Base-by-base conservation (phyloP, 2,113 vertebrate species). In the Chaetodon auriga region DNA sequence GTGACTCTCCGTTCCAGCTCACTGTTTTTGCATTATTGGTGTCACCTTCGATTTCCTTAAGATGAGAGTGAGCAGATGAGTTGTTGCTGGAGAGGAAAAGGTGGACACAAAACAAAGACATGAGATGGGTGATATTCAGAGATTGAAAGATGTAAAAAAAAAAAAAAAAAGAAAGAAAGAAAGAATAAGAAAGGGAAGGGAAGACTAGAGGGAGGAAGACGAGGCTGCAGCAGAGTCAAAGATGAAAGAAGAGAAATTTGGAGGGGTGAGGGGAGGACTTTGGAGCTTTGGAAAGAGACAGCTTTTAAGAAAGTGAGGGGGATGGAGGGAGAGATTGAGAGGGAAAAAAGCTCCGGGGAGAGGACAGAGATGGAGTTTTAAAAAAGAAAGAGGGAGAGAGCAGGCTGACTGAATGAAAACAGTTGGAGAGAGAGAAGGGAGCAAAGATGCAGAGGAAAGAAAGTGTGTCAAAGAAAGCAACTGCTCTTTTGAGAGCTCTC, bases 291-390 rank as follows among this genome's bases (percentile, higher is more conserved):
- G 45, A 80, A 74, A 75, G 75, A 84, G 85, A 80, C 84, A 68
- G 87, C 88, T 87, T 89, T 91, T 82, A 78, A 74, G 77, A 84
- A 83, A 81, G 85, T 84, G 82, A 87, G 55, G 74, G 77, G 66
- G 84, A 70, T 68, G 66, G 78, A 75, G 30, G 58, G 69, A 86
- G 75, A 72, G 75, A 82, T 25, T 75, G 62, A 58, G 78, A 71
- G 70, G 45, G 65, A 75, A 76, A 72, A 78, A 65, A 49, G 62
- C 82, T 75, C 68, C 49, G 3, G 68, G 78, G 84, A 84, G 48
- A 87, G 65, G 61, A 78, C 19, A 63, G 41, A 81, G 76, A 82
- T 81, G 57, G 73, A 85, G 71, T 64, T 77, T 14, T 14, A 2
- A 72, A 78, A 72, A 25, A 23, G 23, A 57, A 82, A 65, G 46